phyloP scores from a whole-genome alignment of 2,797 vertebrate genomes.

The Gallinago solitaria region DNA sequence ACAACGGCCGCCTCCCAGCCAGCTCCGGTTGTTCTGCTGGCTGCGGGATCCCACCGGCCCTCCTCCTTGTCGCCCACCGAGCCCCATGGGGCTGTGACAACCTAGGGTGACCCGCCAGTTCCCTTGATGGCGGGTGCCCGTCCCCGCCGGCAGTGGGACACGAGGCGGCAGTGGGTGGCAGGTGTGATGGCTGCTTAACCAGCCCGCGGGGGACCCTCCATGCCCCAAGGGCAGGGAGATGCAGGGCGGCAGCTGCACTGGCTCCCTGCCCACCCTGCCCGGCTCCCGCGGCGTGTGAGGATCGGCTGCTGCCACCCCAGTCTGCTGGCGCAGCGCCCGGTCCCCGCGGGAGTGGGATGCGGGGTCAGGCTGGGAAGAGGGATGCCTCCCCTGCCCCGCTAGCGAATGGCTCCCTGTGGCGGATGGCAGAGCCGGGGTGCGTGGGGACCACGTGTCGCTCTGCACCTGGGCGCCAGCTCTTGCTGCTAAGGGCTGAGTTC shows the following conservation, averaged over 20 bases:
- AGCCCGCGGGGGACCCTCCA: background rate
- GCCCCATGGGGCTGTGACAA: background rate
- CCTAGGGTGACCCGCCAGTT: rapidly evolving
- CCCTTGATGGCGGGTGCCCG: rapidly evolving
- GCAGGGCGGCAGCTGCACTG: background rate
- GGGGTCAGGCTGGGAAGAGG: background rate
- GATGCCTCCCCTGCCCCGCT: background rate
- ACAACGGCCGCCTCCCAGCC: rapidly evolving
- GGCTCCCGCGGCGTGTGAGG: rapidly evolving
- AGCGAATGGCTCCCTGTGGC: rapidly evolving
- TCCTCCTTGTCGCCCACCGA: background rate
- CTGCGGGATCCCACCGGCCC: background rate
- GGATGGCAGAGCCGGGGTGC: rapidly evolving
- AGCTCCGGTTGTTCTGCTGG: background rate
- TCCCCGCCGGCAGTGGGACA: background rate
- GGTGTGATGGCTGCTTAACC: background rate
- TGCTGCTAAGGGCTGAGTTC: background rate
- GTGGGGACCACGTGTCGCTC: rapidly evolving
- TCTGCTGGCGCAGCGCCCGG: rapidly evolving
- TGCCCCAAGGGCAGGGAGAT: background rate
- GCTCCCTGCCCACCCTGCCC: background rate
- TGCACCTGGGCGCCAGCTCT: background rate
- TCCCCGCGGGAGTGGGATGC: background rate
- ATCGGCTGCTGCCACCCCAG: background rate
- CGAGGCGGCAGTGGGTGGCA: rapidly evolving